Conservation (phyloP, 2,888 invertebrate species). For the Caenorhabditis angaria region DNA sequence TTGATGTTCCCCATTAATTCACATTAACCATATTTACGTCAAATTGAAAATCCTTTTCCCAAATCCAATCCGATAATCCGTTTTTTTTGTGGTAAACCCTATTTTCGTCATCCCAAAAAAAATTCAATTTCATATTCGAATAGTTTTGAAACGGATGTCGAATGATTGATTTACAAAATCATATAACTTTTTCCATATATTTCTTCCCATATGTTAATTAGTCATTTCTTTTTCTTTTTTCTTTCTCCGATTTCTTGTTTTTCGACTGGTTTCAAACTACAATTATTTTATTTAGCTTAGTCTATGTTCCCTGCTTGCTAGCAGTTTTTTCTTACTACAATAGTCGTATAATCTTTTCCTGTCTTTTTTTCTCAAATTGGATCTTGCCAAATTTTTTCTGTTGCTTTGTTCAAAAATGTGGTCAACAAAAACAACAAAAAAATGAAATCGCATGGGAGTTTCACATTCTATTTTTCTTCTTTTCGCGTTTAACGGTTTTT, state of each 20-base stretch:
- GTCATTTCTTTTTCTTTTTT: not conserved
- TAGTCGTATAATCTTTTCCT: not conserved
- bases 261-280: not conserved
- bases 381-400: too few relatives aligned
- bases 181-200: not conserved
- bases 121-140: not conserved
- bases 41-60: too few relatives aligned
- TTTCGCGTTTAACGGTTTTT: too few relatives aligned
- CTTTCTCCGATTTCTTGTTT: not conserved
- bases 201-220: not conserved
- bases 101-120: not conserved
- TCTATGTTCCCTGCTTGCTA: too few relatives aligned
- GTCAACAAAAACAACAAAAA: too few relatives aligned
- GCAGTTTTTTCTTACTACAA: too few relatives aligned
- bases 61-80: not conserved
- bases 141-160: not conserved
- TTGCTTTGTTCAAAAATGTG: too few relatives aligned
- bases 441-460: too few relatives aligned
- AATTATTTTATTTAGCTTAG: too few relatives aligned
- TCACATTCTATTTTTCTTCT: too few relatives aligned
- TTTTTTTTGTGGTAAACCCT: not conserved
- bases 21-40: too few relatives aligned
- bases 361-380: not conserved
- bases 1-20: too few relatives aligned
- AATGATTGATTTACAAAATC: not conserved